Conservation (phyloP, 1,140 invertebrate species). For the Aleiodes sp. region DNA sequence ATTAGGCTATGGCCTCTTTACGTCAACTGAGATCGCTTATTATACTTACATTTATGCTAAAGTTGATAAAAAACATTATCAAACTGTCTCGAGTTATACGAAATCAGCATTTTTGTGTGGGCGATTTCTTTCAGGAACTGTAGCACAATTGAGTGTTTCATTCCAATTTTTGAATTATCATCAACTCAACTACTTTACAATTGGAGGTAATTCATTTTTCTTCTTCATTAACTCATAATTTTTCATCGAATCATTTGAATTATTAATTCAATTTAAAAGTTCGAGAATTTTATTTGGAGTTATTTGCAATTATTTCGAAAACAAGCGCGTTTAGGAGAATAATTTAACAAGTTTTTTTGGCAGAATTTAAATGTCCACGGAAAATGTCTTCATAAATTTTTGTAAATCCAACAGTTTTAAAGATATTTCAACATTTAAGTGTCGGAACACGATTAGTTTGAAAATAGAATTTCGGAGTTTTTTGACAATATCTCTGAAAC, state of each 20-base stretch:
- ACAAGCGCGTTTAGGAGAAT: too few species aligned
- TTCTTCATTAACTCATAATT: background rate
- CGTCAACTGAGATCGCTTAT: conserved; percentile 91
- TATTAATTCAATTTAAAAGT: background rate
- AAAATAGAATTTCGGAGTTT: too few species aligned
- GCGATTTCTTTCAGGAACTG: conserved; percentile 75
- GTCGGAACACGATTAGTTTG: too few species aligned
- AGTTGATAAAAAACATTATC: conserved; percentile 80
- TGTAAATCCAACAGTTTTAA: too few species aligned
- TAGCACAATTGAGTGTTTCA: conserved; percentile 74
- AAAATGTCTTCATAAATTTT: too few species aligned
- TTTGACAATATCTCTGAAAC: too few species aligned
- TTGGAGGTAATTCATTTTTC: conserved; percentile 63
- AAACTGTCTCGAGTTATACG: conserved; percentile 81
- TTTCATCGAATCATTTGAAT: background rate
- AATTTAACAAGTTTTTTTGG: too few species aligned
- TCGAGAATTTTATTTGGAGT: too few species aligned
- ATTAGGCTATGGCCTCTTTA: conserved; percentile 81
- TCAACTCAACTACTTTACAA: conserved; percentile 76
- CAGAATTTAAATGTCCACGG: too few species aligned
- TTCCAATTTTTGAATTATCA: conserved; percentile 72
- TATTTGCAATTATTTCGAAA: too few species aligned
- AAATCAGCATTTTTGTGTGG: conserved; percentile 76
- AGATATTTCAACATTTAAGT: too few species aligned
- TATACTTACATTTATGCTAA: conserved; percentile 94